A percentile compares a stretch with the other conserved stretches of the same genome.
These are phyloP conservation scores for Carollia perspicillata DNA, from an alignment of 2,113 vertebrate species.

Conservation along the genomic window DNA sequence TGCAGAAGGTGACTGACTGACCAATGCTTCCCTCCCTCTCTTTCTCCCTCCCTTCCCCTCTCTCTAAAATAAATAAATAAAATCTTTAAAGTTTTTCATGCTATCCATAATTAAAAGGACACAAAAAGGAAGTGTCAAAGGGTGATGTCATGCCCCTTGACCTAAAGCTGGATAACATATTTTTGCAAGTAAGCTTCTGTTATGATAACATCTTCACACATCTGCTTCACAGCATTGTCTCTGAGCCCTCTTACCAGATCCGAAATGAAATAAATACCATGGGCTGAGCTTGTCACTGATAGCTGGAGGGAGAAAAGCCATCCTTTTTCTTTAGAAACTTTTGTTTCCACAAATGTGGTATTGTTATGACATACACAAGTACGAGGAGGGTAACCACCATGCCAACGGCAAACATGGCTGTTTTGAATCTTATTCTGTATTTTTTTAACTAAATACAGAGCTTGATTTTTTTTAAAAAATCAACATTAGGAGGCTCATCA, in stretches of 20 bases:
- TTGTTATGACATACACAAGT: not conserved
- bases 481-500: not conserved
- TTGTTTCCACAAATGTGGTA: not conserved
- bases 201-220: slow-evolving; percentile 25
- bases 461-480: not conserved
- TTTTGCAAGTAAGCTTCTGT: not conserved
- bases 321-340: slow-evolving; percentile 42
- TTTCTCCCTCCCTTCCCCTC: too few species aligned
- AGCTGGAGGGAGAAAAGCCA: not conserved
- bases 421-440: not conserved
- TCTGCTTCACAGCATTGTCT: not conserved
- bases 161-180: not conserved
- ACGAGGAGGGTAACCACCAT: not conserved
- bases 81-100: too few species aligned
- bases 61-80: not conserved
- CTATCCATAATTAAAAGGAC: not conserved
- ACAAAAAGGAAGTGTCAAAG: not conserved
- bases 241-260: not conserved
- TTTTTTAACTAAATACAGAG: slow-evolving; percentile 32
- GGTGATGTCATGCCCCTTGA: not conserved
- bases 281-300: not conserved
- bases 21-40: too few species aligned
- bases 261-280: not conserved
- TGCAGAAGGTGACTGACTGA: too few species aligned
- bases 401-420: slow-evolving; percentile 59